These are phyloP conservation scores for Centropristis striata DNA, from an alignment of 2,113 vertebrate genomes.

Conservation along the genomic window DNA sequence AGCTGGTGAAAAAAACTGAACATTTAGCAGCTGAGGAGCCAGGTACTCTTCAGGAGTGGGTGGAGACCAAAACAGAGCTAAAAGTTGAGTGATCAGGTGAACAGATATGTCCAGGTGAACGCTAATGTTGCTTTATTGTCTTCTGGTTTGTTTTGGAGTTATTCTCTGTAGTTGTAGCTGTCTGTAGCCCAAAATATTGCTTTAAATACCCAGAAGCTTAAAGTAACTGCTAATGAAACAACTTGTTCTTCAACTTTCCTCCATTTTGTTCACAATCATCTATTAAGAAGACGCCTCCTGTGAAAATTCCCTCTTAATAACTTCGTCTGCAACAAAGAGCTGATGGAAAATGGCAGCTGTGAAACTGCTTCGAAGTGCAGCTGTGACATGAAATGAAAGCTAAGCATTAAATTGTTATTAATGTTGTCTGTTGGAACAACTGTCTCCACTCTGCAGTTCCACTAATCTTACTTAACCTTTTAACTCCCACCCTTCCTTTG, in stretches of 20 bases:
- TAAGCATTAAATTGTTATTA: constrained; percentile 26
- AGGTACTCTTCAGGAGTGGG: not conserved
- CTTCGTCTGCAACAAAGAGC: not conserved
- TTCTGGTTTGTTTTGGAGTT: not conserved
- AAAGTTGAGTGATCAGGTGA: not conserved
- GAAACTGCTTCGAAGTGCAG: constrained; percentile 7
- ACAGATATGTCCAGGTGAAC: not conserved
- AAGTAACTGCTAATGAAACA: not conserved
- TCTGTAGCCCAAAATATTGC: not conserved
- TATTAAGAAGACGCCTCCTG: constrained; percentile 10
- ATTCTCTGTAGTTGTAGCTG: no score
- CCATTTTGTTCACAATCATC: constrained; percentile 7
- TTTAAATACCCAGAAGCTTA: no score
- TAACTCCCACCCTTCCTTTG: no score
- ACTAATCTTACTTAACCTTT: not conserved
- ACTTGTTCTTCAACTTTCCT: not conserved
- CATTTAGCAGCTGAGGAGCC: not conserved
- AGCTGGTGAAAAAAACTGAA: not conserved
- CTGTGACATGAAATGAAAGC: constrained; percentile 32
- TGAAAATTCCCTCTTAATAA: constrained; percentile 7
- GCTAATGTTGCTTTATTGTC: not conserved
- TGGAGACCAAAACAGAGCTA: not conserved
- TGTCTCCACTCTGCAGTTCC: not conserved
- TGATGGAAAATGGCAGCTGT: constrained; percentile 41
- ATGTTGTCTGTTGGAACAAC: constrained; percentile 22